A percentile compares a stretch with the other conserved stretches of the same genome.
Conservation (phyloP, 1,140 invertebrate species). For the Brachionus koreanus region DNA sequence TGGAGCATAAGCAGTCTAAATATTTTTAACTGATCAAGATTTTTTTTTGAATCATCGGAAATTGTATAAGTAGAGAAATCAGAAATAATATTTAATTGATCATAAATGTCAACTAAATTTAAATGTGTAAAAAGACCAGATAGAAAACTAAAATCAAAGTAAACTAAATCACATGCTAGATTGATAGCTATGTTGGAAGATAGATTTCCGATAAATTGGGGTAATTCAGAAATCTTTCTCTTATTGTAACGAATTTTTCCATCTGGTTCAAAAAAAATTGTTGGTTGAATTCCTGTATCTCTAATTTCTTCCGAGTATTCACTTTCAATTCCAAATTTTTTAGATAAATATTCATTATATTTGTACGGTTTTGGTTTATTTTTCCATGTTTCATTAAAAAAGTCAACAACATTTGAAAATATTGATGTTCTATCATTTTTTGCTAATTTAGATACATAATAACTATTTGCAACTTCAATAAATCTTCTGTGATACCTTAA, state of each 20-base stretch:
- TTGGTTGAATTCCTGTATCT: background rate
- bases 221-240: conserved; percentile 36
- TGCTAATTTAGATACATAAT: no score
- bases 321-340: background rate
- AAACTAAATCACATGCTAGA: background rate
- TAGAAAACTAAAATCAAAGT: conserved; percentile 38
- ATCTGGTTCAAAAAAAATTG: background rate
- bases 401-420: no score
- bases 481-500: no score
- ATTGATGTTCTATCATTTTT: no score
- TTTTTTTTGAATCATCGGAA: background rate
- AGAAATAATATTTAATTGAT: background rate
- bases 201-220: background rate
- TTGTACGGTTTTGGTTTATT: conserved; percentile 15
- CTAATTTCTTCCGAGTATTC: background rate
- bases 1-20: background rate
- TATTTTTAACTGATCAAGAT: background rate
- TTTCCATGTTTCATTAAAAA: conserved; percentile 44
- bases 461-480: conserved; percentile 35
- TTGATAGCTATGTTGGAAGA: background rate
- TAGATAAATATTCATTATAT: background rate
- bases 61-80: background rate
- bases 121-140: background rate
- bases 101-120: background rate
- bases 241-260: conserved; percentile 25